phyloP scores from a whole-genome alignment of 2,888 invertebrate species.

The Pristionchus fissidentatus region DNA sequence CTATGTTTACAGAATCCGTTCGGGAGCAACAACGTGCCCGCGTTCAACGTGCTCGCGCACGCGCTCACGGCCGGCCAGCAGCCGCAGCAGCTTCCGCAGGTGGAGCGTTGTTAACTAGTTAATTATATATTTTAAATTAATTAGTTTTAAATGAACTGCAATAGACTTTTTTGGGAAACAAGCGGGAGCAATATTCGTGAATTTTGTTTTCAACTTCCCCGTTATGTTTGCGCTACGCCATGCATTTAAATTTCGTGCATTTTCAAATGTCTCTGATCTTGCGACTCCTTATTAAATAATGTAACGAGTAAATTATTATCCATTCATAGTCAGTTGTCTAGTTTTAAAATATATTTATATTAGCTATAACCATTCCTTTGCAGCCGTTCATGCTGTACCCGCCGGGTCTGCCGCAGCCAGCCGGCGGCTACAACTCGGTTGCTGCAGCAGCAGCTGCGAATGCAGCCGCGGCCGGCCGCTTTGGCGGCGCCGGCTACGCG shows the following conservation, averaged over 20 bases:
- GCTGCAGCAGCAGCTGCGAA: not conserved
- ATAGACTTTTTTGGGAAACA: too few relatives aligned
- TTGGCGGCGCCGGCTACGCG: not conserved
- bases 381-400: slow-evolving; percentile 17
- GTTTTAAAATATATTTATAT: too few relatives aligned
- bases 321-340: too few relatives aligned
- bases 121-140: not conserved
- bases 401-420: slow-evolving; percentile 29
- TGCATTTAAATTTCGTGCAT: too few relatives aligned
- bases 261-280: too few relatives aligned
- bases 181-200: too few relatives aligned
- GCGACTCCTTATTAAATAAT: too few relatives aligned
- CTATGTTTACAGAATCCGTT: not conserved
- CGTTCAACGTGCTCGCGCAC: slow-evolving; percentile 40
- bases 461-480: not conserved
- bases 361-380: too few relatives aligned
- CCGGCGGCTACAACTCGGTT: not conserved
- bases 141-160: not conserved
- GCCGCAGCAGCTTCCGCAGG: slow-evolving; percentile 7
- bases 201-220: too few relatives aligned
- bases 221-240: too few relatives aligned
- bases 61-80: not conserved
- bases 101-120: not conserved
- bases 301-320: too few relatives aligned
- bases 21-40: not conserved